phyloP scores from a whole-genome alignment of 2,797 vertebrate genomes.

The Galago senegalensis region DNA sequence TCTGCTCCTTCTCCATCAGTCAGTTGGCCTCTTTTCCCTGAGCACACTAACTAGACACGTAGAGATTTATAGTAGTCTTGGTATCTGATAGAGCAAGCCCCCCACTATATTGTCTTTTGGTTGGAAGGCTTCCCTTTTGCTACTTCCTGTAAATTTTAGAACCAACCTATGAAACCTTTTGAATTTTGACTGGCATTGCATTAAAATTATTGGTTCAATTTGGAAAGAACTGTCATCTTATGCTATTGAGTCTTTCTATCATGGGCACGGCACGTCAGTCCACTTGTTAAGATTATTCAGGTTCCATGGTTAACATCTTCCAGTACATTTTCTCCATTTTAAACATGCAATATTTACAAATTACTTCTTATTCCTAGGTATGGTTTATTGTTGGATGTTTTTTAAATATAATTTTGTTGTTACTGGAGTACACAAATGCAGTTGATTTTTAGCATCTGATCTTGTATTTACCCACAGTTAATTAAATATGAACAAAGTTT shows the following conservation, averaged over 20 bases:
- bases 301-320: not conserved
- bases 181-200: not conserved
- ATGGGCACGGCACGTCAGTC: not conserved
- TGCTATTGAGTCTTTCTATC: not conserved
- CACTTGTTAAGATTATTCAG: not conserved
- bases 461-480: constrained; percentile 3
- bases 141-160: constrained; percentile 14
- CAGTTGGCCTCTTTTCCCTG: not conserved
- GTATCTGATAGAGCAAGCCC: not conserved
- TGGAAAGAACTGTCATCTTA: not conserved
- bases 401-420: constrained; percentile 35
- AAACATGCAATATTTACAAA: not conserved
- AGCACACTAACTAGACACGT: not conserved
- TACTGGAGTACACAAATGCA: not conserved
- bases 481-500: not conserved
- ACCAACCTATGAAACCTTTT: not conserved
- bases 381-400: not conserved
- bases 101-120: not conserved
- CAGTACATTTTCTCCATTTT: not conserved
- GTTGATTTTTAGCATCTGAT: not conserved
- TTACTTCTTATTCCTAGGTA: constrained; percentile 48
- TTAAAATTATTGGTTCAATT: not conserved
- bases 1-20: not conserved
- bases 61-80: not conserved
- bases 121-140: not conserved